Conservation (phyloP, 2,113 vertebrate species). For the Callaeas wilsoni region DNA sequence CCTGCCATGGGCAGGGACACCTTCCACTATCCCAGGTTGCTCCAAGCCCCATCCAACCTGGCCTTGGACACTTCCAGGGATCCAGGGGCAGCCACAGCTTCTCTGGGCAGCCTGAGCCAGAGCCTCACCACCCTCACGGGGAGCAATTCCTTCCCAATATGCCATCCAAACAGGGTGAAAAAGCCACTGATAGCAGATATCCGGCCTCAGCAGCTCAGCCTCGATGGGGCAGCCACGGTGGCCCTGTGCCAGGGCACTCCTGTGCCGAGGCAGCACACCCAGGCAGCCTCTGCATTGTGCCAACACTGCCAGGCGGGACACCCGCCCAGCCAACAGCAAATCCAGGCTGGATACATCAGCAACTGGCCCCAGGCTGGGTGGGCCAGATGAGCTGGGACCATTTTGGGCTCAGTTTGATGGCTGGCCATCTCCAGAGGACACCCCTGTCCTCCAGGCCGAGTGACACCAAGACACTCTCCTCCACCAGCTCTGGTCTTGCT, state of each 20-base stretch:
- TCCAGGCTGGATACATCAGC: neutral
- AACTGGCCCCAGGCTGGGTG: neutral
- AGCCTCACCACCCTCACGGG: accelerated
- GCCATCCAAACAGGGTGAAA: neutral
- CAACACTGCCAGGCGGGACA: neutral
- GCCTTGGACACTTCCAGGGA: neutral
- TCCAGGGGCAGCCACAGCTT: neutral
- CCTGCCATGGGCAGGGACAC: neutral
- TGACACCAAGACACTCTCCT: neutral
- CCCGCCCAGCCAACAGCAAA: neutral
- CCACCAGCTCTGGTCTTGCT: neutral
- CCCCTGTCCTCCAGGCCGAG: accelerated
- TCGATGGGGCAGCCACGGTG: neutral
- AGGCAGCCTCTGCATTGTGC: neutral
- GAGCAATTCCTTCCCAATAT: accelerated
- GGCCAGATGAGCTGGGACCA: neutral
- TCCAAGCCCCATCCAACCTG: accelerated
- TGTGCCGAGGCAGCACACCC: neutral
- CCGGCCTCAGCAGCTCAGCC: neutral
- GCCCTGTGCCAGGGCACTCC: neutral
- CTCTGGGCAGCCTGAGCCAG: neutral
- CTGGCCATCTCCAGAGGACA: neutral
- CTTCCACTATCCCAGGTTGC: accelerated
- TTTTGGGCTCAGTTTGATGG: neutral
- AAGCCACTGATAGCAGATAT: neutral